phyloP scores from a whole-genome alignment of 2,797 vertebrate species.

The Urocyon cinereoargenteus region DNA sequence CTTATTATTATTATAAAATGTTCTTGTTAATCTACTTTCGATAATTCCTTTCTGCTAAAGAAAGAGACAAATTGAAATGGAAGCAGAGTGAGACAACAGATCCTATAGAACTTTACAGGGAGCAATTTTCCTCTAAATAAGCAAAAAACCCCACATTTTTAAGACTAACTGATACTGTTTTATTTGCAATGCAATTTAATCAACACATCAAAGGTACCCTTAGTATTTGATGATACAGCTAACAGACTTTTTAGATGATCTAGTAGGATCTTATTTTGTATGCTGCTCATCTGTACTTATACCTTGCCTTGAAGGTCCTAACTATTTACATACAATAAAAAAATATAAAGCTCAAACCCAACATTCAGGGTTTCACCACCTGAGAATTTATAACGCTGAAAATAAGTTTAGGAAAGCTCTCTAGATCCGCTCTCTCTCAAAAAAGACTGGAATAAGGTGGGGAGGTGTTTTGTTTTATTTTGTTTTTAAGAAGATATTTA shows the following conservation, averaged over 20 bases:
- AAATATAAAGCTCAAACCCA: constrained; percentile 48
- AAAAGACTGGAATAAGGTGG: not conserved
- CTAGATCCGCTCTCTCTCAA: not conserved
- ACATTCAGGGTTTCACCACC: not conserved
- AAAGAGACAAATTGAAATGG: not conserved
- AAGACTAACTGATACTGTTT: not conserved
- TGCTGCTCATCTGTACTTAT: not conserved
- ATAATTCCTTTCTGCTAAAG: not conserved
- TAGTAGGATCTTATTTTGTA: not conserved
- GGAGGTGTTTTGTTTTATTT: not conserved
- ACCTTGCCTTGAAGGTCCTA: not conserved
- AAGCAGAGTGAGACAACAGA: not conserved
- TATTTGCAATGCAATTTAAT: constrained; percentile 40
- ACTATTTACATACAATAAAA: not conserved
- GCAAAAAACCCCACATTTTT: not conserved
- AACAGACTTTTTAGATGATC: not conserved
- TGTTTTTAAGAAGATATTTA: constrained; percentile 27
- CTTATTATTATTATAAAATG: not conserved
- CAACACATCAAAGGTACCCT: not conserved
- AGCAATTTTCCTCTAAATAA: not conserved
- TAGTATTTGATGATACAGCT: constrained; percentile 1
- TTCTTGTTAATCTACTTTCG: constrained; percentile 6
- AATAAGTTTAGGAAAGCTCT: not conserved
- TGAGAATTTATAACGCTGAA: not conserved
- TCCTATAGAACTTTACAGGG: not conserved